phyloP scores from a whole-genome alignment of 2,113 vertebrate species.

The Dromaius novaehollandiae region DNA sequence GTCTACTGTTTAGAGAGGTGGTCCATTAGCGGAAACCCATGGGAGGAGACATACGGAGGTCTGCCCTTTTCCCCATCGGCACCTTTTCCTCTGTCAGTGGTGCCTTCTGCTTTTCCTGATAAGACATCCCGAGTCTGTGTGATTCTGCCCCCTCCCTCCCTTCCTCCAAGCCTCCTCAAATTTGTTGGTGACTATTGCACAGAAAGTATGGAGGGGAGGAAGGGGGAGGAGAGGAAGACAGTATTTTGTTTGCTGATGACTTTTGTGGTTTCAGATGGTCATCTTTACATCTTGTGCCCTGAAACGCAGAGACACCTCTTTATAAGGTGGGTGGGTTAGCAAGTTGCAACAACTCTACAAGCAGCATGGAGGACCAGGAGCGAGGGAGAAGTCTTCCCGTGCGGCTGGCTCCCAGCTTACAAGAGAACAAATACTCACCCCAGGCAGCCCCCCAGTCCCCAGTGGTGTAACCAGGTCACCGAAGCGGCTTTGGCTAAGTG shows the following conservation, averaged over 20 bases:
- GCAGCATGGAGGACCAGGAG: neutral
- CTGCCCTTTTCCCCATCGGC: neutral
- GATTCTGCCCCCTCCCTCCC: neutral
- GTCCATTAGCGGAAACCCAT: neutral
- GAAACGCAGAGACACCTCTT: neutral
- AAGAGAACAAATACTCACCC: neutral
- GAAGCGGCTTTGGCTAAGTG: neutral
- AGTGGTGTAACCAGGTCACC: fast-evolving
- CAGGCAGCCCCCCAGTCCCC: neutral
- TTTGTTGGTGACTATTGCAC: neutral
- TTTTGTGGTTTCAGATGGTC: neutral
- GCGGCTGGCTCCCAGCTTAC: neutral
- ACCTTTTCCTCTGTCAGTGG: neutral
- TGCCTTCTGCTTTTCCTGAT: neutral
- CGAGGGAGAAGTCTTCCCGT: neutral
- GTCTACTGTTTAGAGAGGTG: neutral
- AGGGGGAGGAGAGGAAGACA: neutral
- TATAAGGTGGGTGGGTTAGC: neutral
- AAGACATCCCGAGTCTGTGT: neutral
- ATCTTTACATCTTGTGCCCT: neutral
- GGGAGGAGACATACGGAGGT: neutral
- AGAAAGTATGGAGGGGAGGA: neutral
- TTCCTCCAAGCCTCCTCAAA: neutral
- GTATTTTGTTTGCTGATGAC: neutral
- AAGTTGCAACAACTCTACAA: neutral